Evolutionary conservation across 2,113 vertebrate species (phyloP).

Genomic region (Albula glossodonta): DNA sequence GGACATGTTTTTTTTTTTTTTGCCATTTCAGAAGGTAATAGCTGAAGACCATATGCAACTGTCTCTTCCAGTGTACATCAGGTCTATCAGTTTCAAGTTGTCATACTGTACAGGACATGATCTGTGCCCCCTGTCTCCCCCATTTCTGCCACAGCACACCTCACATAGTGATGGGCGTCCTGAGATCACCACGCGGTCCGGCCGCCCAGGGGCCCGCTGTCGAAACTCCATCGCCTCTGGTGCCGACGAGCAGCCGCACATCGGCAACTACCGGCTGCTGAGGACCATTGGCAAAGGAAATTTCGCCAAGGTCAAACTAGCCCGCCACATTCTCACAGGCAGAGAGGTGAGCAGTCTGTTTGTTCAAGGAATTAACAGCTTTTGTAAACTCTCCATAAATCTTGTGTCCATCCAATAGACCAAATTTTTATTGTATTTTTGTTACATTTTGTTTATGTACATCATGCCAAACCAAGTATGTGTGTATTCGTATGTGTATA

Average conservation of each 20-base stretch:
- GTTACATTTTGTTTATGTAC: background rate
- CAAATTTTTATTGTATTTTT: background rate
- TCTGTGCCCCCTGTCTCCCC: background rate
- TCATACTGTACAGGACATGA: background rate
- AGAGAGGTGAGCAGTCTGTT: conserved; percentile 82
- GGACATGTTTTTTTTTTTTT: background rate
- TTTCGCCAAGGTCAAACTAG: conserved; percentile 97
- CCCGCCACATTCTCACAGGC: conserved; percentile 93
- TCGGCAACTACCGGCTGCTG: conserved; percentile 95
- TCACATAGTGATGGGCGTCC: conserved; percentile 87
- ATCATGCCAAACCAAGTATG: conserved; percentile 12
- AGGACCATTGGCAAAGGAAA: conserved; percentile 98
- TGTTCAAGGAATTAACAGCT: background rate
- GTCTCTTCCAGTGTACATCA: background rate
- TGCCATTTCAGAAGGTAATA: background rate
- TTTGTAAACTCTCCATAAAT: no score
- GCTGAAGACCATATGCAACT: background rate
- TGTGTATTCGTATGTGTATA: background rate
- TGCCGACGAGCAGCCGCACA: conserved; percentile 88
- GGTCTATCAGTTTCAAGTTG: background rate
- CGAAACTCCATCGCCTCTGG: conserved; percentile 84
- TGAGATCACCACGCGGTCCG: conserved; percentile 80
- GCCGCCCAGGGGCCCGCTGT: conserved; percentile 84
- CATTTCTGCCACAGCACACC: conserved; percentile 75
- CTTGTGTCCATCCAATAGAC: no score